These are phyloP conservation scores for Hypena proboscidalis DNA, from an alignment of 2,888 invertebrate genomes.

Conservation along the genomic window DNA sequence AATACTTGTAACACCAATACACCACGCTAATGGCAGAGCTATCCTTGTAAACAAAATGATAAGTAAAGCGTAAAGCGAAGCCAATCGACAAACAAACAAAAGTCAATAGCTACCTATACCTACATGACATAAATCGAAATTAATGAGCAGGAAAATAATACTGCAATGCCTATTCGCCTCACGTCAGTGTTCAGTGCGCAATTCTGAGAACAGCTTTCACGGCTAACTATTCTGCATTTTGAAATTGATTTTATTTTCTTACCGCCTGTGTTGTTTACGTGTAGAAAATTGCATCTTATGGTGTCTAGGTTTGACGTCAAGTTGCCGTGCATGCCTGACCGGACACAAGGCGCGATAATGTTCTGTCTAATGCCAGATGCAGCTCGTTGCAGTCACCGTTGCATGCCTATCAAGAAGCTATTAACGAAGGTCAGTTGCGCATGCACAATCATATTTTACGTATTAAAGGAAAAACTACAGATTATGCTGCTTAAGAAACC, in stretches of 20 bases:
- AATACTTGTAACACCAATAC: too few species aligned
- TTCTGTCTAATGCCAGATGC: constrained; percentile 61
- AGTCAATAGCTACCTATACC: constrained; percentile 27
- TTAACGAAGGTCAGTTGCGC: constrained; percentile 73
- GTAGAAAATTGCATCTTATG: constrained; percentile 53
- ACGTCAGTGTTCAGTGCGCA: constrained; percentile 56
- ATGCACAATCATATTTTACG: constrained; percentile 58
- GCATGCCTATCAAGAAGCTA: constrained; percentile 60
- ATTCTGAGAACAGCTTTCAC: constrained; percentile 77
- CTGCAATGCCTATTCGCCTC: constrained; percentile 61
- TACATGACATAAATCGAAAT: constrained; percentile 49
- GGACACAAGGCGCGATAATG: constrained; percentile 47
- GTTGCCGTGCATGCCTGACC: constrained; percentile 37
- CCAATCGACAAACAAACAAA: constrained; percentile 45
- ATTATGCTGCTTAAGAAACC: too few species aligned
- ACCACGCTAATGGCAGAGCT: too few species aligned
- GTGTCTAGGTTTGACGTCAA: constrained; percentile 43
- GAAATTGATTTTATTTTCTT: constrained; percentile 64
- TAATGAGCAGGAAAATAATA: constrained; percentile 55
- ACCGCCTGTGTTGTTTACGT: constrained; percentile 13
- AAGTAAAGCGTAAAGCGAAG: constrained; percentile 30
- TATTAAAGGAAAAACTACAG: constrained; percentile 52
- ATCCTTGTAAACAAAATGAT: constrained; percentile 23
- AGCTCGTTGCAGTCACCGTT: constrained; percentile 55
- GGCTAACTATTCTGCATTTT: constrained; percentile 67